These are phyloP conservation scores for Myiozetetes cayanensis DNA, from an alignment of 2,113 vertebrate genomes.

Conservation along the genomic window DNA sequence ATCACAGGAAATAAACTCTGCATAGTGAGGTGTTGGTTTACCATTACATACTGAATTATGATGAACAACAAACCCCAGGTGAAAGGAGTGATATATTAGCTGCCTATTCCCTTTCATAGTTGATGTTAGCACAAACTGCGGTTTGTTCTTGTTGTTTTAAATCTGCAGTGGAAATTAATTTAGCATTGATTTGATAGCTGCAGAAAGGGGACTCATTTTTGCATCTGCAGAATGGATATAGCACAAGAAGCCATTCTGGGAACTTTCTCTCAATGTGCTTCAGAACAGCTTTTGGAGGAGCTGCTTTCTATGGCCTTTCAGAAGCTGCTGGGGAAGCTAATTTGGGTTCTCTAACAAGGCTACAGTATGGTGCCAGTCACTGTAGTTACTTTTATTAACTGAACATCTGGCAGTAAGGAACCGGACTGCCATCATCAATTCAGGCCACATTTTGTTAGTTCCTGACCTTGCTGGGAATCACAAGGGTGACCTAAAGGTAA, in stretches of 20 bases:
- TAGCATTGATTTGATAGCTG: background rate
- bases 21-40: background rate
- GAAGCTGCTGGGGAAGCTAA: background rate
- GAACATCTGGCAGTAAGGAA: conserved; percentile 29
- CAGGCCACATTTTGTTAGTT: background rate
- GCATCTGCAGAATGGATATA: background rate
- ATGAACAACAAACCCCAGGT: conserved; percentile 5
- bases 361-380: background rate
- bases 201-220: background rate
- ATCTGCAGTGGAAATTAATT: conserved; percentile 5
- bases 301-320: background rate
- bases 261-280: background rate
- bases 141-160: background rate
- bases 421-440: background rate
- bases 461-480: conserved; percentile 31
- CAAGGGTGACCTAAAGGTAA: conserved; percentile 35
- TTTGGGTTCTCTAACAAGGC: background rate
- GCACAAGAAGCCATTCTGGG: background rate
- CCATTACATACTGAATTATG: conserved; percentile 18
- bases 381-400: conserved; percentile 15
- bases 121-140: background rate
- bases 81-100: background rate
- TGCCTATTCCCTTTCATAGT: background rate
- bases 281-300: background rate
- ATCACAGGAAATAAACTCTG: conserved; percentile 26